Evolutionary conservation across 2,797 vertebrate genomes (phyloP).

Genomic region (Arrhamphus sclerolepis): DNA sequence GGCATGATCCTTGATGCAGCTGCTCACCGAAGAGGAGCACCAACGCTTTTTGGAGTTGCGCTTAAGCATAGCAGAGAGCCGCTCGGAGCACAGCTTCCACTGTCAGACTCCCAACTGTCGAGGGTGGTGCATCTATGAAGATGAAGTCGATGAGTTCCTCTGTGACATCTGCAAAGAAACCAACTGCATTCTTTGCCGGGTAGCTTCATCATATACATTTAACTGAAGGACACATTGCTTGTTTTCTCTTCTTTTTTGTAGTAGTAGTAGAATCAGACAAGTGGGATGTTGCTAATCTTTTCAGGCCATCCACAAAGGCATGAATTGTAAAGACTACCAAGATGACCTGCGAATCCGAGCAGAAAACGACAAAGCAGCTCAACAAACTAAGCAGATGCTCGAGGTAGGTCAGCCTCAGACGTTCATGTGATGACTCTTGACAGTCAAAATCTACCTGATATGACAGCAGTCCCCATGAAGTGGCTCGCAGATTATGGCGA

Average conservation of each 20-base stretch:
- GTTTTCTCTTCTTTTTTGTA: background rate
- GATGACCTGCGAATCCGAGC: constrained; percentile 85
- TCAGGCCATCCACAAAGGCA: constrained; percentile 86
- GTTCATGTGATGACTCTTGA: no score
- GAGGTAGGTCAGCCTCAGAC: constrained; percentile 65
- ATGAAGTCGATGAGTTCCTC: constrained; percentile 86
- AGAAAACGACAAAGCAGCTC: constrained; percentile 83
- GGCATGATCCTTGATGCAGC: constrained; percentile 57
- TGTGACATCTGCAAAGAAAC: constrained; percentile 81
- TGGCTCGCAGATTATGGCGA: no score
- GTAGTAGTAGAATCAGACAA: background rate
- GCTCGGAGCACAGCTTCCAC: constrained; percentile 89
- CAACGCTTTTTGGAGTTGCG: constrained; percentile 85
- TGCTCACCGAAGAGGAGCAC: constrained; percentile 84
- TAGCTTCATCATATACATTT: constrained; percentile 31
- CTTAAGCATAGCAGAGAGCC: constrained; percentile 86
- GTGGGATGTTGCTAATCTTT: constrained; percentile 5
- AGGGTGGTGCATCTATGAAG: constrained; percentile 93
- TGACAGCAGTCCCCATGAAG: no score
- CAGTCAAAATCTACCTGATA: no score
- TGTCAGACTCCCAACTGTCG: constrained; percentile 88
- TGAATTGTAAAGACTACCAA: constrained; percentile 91
- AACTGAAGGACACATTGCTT: no score
- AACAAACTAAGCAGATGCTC: constrained; percentile 84
- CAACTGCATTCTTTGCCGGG: constrained; percentile 91